Evolutionary conservation across 30 jellyfish, hydroid and myxozoan species (phyloP), one percentile per base, ranked within the genome.

Genomic region (Cassiopea andromeda): DNA sequence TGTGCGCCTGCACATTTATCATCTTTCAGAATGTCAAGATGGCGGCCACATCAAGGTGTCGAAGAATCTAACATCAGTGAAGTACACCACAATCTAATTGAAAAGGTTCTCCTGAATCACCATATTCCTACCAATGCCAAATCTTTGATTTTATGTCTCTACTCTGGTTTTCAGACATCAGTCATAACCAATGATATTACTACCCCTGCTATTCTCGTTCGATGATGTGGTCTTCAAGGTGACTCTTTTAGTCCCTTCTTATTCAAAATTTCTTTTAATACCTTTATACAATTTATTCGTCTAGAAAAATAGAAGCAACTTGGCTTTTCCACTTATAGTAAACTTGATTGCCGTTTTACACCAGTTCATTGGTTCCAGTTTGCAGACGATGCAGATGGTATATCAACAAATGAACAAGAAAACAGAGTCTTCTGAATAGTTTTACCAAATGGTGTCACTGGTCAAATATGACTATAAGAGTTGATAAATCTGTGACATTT

Each of bases 361-460:
- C 68, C 69, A 44, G 69, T 75, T n/a, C 12, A 75, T 45, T 75
- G 68, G 84, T 46, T 75, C 84, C 84, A 75, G 69, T 75, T 75
- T 47, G 84, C 84, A 9, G 84, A 75, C 14, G 84, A 75, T 8
- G 68, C 69, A 75, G 84, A 68, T 45, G 84, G 8, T 18, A 38
- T 75, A 1, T 43, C 84, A 49, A 44, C 69, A 13, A 43, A 44
- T 18, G 69, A 75, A 57, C 67, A 8, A 6, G 84, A 47, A 75
- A 75, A 75, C 84, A 75, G 84, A 1, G 44, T 1, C 84, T 75
- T 2, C 69, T 75, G 49, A 75, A 75, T 47, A 17, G 15, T 75
- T 75, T 75, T 16, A 75, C 69, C 60, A 44, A 15, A 44, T 75
- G 69, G 69, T 16, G 69, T 18, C 9, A 44, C 5, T 17, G 82